A percentile compares a stretch with the other conserved stretches of the same genome.
These are phyloP conservation scores for Dromiciops gliroides DNA, from an alignment of 2,113 vertebrate species.

Conservation along the genomic window DNA sequence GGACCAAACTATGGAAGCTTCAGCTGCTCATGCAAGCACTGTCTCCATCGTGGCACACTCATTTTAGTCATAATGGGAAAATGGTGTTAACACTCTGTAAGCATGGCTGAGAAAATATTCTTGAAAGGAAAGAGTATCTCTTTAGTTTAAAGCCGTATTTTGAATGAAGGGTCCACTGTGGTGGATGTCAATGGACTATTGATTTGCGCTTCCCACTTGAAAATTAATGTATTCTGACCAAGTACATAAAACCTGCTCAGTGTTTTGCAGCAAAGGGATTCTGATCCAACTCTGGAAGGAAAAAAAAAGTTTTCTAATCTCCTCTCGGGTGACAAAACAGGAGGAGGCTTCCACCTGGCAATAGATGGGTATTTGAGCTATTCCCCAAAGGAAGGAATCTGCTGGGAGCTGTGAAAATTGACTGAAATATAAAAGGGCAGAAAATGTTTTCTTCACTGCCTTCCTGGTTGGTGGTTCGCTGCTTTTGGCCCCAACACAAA, in stretches of 20 bases:
- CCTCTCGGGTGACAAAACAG: neutral
- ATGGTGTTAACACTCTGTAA: neutral
- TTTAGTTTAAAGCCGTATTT: neutral
- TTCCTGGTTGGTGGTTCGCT: neutral
- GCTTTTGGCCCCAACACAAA: rapidly evolving
- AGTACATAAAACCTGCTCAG: neutral
- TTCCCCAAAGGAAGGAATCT: neutral
- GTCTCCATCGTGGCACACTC: neutral
- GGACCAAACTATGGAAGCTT: neutral
- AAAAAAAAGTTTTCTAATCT: neutral
- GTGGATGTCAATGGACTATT: neutral
- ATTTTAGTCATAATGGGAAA: neutral
- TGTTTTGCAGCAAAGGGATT: neutral
- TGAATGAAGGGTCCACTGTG: neutral
- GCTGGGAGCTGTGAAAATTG: neutral
- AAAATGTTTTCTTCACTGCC: neutral
- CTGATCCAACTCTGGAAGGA: neutral
- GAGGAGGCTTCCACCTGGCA: neutral
- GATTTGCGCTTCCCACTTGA: conserved; percentile 27
- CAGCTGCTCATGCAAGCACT: neutral
- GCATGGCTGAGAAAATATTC: neutral
- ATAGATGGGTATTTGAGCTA: neutral
- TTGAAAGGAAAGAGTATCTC: neutral
- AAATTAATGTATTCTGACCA: neutral
- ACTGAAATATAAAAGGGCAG: neutral